A percentile compares a stretch with the other conserved stretches of the same genome.
Evolutionary conservation across 2,797 vertebrate species (phyloP).

Genomic region (Spinibarbus caldwelli): DNA sequence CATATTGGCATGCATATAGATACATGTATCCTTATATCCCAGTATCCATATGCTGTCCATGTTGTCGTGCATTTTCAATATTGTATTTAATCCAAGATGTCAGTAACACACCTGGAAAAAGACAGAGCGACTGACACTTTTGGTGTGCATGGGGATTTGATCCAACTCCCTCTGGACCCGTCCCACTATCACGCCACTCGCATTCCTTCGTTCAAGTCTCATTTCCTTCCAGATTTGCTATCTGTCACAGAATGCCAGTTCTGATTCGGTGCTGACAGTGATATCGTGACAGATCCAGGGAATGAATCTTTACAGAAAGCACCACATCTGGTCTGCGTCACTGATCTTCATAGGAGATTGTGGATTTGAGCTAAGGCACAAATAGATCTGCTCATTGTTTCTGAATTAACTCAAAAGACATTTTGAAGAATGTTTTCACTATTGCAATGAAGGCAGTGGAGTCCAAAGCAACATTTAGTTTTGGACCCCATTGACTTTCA

Average conservation of each 20-base stretch:
- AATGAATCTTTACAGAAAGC: neutral
- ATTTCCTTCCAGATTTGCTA: conserved; percentile 45
- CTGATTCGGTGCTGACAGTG: conserved; percentile 26
- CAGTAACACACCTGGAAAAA: conserved; percentile 29
- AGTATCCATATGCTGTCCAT: neutral
- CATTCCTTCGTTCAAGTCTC: conserved; percentile 35
- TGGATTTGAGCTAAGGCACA: conserved; percentile 12
- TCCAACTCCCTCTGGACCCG: conserved; percentile 9
- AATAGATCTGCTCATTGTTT: neutral
- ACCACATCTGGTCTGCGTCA: conserved; percentile 26
- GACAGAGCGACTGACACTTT: neutral
- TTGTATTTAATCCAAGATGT: neutral
- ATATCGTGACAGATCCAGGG: neutral
- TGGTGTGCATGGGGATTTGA: neutral
- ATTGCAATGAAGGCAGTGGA: neutral
- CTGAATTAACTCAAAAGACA: neutral
- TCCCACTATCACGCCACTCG: conserved; percentile 36
- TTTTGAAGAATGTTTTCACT: neutral
- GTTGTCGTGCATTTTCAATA: neutral
- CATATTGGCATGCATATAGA: neutral
- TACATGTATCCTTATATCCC: neutral
- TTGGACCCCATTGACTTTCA: neutral
- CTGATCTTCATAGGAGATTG: conserved; percentile 10
- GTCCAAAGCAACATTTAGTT: neutral
- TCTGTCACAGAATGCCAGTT: conserved; percentile 13